These are phyloP conservation scores for Dusona sp. DNA, from an alignment of 2,888 invertebrate species.

Conservation along the genomic window DNA sequence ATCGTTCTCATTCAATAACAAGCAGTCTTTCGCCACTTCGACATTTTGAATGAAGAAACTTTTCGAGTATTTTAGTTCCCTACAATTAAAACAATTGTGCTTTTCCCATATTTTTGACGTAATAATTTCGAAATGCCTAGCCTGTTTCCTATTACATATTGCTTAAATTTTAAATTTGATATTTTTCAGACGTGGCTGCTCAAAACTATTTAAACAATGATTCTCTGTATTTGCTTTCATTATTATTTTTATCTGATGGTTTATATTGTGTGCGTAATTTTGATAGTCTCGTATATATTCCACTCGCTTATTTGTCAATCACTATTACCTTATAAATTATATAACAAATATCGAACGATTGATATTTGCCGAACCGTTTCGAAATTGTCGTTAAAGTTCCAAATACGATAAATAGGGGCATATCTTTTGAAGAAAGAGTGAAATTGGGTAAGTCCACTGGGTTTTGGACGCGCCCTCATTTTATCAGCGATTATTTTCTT, in stretches of 20 bases:
- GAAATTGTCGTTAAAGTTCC: conserved; percentile 24
- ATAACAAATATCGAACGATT: not conserved
- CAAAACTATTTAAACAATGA: not conserved
- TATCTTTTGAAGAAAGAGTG: not conserved
- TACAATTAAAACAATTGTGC: not conserved
- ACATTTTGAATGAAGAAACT: conserved; percentile 29
- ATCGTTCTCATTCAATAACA: conserved; percentile 42
- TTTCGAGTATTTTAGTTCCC: not conserved
- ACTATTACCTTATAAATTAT: not conserved
- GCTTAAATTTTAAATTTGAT: not conserved
- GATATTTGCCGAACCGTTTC: not conserved
- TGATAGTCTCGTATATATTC: not conserved
- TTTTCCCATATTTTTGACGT: not conserved
- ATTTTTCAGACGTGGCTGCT: not conserved
- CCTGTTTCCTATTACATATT: too few relatives aligned
- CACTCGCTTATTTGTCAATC: too few relatives aligned
- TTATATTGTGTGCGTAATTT: not conserved
- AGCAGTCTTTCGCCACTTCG: conserved; percentile 24
- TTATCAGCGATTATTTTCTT: conserved; percentile 46
- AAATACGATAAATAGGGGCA: conserved; percentile 6
- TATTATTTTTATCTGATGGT: not conserved
- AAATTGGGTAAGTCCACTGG: conserved; percentile 1
- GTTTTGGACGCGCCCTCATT: conserved; percentile 40
- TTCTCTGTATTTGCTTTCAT: not conserved
- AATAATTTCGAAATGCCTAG: not conserved